Base-by-base conservation (phyloP, 2,888 invertebrate genomes). In the Agrochola circellaris region DNA sequence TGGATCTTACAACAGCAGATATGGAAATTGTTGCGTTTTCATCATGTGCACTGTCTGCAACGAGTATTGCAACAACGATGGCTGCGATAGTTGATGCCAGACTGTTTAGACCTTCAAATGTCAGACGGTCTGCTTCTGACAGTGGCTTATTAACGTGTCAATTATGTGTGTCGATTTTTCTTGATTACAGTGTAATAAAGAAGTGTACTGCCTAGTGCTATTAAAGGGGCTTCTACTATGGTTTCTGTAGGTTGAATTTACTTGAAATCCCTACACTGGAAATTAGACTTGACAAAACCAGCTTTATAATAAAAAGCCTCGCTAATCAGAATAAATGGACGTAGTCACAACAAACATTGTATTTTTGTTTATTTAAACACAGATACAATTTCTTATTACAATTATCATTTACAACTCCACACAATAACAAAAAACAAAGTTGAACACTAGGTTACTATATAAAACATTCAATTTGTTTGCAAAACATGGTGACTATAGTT, bases 21-120 rank as follows among this genome's bases (percentile, higher is more conserved):
- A 84, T 85, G 86, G 84, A 83, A 85, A 83, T 82, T 75, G 65
- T 65, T 75, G 74, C 75, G 86, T 85, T 85, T 85, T 77, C 85
- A 70, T 83, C 86, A 85, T 86, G 79, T 82, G 83, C 86, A 77
- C 66, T 71, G 77, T 73, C 75, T 74, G 85, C 77, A 80, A 85
- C 83, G 67, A 60, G 6, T 38, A 45, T 81, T 83, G 74, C 77
- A 76, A 79, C 85, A 82, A 56, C 26, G 65, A 85, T 71, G 82
- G 34, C 20, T 54, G 42, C 68, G 75, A 71, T 78, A 69, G 75
- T 76, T 73, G 75, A 79, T 74, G 75, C 73, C 73, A 75, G 61
- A 73, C 64, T 77, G 68, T 54, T 65, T 54, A 79, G 85, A 82
- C 83, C 83, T 85, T 84, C 84, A 85, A 76, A 79, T 64, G 83